These are phyloP conservation scores for Acronicta psi DNA, from an alignment of 2,888 invertebrate genomes.

Conservation along the genomic window DNA sequence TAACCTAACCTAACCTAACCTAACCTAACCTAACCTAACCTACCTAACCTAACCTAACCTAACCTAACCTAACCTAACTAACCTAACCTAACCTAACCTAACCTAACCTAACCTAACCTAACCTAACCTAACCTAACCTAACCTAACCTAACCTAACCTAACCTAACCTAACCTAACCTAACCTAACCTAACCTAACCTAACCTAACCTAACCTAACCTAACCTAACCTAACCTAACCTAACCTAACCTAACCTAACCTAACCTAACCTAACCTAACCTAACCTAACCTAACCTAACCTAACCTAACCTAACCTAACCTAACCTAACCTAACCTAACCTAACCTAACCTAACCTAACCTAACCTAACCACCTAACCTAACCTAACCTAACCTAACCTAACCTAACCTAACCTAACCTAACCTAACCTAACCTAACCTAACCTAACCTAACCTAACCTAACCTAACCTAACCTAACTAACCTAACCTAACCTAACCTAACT, in stretches of 20 bases:
- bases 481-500: slow-evolving; percentile 46
- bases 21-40: slow-evolving; percentile 1
- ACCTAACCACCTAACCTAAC: slow-evolving; percentile 42
- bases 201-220: slow-evolving; percentile 10
- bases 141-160: slow-evolving; percentile 17
- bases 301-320: slow-evolving; percentile 10
- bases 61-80: slow-evolving; percentile 20
- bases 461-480: slow-evolving; percentile 25
- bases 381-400: slow-evolving; percentile 24
- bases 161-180: slow-evolving; percentile 19
- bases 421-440: slow-evolving; percentile 22
- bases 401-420: slow-evolving; percentile 26
- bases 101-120: slow-evolving; percentile 13
- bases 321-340: slow-evolving; percentile 13
- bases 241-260: slow-evolving; percentile 17
- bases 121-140: slow-evolving; percentile 22
- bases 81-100: slow-evolving; percentile 14
- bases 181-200: slow-evolving; percentile 19
- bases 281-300: slow-evolving; percentile 11
- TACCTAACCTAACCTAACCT: slow-evolving; percentile 15
- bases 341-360: slow-evolving; percentile 34
- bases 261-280: slow-evolving; percentile 11
- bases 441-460: slow-evolving; percentile 30
- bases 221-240: slow-evolving; percentile 15
- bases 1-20: background rate